Conservation (phyloP, 2,113 vertebrate genomes). For the Noturus placidus region DNA sequence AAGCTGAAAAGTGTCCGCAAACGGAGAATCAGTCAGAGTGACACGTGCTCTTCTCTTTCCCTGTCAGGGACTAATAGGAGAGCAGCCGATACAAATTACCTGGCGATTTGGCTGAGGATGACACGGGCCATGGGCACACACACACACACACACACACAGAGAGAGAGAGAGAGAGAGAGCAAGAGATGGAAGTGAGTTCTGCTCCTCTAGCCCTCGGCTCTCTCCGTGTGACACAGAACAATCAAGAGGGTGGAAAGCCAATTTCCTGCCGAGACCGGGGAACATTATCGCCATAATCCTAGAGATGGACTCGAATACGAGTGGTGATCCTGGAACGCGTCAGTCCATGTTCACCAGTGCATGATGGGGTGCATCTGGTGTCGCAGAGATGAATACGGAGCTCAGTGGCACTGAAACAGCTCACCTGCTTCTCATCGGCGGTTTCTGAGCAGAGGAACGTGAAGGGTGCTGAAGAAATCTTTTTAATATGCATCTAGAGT, state of each 20-base stretch:
- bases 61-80: conserved; percentile 72
- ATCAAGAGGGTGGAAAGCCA: conserved; percentile 54
- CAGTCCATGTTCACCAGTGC: conserved; percentile 31
- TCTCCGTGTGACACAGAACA: conserved; percentile 43
- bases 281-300: conserved; percentile 48
- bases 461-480: conserved; percentile 13
- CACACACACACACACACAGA: conserved; percentile 52
- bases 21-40: conserved; percentile 67
- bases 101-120: conserved; percentile 64
- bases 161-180: conserved; percentile 49
- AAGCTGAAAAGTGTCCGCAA: conserved; percentile 58
- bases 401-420: neutral
- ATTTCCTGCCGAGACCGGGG: conserved; percentile 43
- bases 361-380: conserved; percentile 43
- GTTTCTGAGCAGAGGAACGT: neutral
- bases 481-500: conserved; percentile 51
- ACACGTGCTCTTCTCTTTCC: conserved; percentile 57
- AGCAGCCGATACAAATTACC: conserved; percentile 71
- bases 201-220: conserved; percentile 14
- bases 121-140: conserved; percentile 51
- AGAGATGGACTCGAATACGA: conserved; percentile 18
- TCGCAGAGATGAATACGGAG: neutral
- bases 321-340: conserved; percentile 32
- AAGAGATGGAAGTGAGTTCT: conserved; percentile 48
- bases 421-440: neutral